Conservation (phyloP, 2,888 invertebrate species). For the Drosophila hamatofila region DNA sequence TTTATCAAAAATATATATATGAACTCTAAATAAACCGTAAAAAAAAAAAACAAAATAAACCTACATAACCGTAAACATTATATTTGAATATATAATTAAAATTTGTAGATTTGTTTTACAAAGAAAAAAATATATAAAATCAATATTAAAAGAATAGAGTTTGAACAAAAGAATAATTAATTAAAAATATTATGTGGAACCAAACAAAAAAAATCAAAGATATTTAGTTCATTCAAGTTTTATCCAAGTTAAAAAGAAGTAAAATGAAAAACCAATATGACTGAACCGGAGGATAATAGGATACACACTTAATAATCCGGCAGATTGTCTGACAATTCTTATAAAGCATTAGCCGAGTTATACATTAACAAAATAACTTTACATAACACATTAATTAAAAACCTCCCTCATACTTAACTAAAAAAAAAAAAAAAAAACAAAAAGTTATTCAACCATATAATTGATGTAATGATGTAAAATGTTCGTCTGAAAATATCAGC, state of each 20-base stretch:
- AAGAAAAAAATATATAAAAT: conserved; percentile 19
- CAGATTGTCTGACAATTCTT: conserved; percentile 59
- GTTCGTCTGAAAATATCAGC: conserved; percentile 72
- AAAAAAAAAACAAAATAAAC: conserved; percentile 37
- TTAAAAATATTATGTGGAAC: conserved; percentile 40
- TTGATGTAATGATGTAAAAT: conserved; percentile 60
- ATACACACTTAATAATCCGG: conserved; percentile 30
- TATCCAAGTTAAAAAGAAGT: conserved; percentile 14
- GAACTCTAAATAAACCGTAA: conserved; percentile 48
- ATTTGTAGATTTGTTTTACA: conserved; percentile 71
- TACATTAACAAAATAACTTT: conserved; percentile 62
- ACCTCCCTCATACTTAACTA: conserved; percentile 31
- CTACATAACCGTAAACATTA: conserved; percentile 59
- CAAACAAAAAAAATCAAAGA: conserved; percentile 24
- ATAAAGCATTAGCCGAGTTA: conserved; percentile 66
- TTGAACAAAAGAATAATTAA: conserved; percentile 19
- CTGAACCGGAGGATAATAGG: conserved; percentile 33
- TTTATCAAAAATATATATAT: conserved; percentile 51
- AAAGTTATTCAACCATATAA: conserved; percentile 52
- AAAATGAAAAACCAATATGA: conserved; percentile 29
- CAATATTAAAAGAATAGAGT: conserved; percentile 37
- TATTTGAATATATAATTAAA: conserved; percentile 58
- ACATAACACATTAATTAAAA: conserved; percentile 41
- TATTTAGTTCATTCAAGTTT: conserved; percentile 32
- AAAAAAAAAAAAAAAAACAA: conserved; percentile 19